phyloP scores from a whole-genome alignment of 2,888 invertebrate species.

The Xanthia togata region DNA sequence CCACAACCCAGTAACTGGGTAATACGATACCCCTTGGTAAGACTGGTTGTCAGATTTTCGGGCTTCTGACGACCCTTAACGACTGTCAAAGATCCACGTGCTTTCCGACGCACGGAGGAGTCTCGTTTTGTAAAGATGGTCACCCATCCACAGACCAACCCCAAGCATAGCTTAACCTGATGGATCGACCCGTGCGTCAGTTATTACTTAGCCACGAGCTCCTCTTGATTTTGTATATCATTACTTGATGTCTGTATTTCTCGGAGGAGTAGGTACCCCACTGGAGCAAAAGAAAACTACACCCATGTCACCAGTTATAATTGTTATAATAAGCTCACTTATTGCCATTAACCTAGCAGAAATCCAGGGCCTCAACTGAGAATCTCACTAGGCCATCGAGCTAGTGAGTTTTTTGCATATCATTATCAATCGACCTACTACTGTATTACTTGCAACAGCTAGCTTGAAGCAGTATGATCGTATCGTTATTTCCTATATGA shows the following conservation, averaged over 20 bases:
- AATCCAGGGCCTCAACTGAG: not conserved
- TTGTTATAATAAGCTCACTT: not conserved
- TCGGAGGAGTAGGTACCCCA: not conserved
- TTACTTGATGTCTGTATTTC: not conserved
- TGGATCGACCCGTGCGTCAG: no score
- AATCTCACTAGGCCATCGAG: not conserved
- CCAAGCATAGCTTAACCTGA: no score
- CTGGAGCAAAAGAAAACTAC: not conserved
- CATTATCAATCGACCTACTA: constrained; percentile 1
- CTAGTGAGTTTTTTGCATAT: constrained; percentile 7
- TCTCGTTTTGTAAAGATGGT: no score
- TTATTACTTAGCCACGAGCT: no score
- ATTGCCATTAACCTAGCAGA: not conserved
- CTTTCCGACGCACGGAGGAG: no score
- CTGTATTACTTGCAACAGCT: not conserved
- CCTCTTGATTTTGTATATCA: not conserved
- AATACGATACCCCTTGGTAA: no score
- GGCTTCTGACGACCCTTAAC: no score
- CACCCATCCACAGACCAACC: no score
- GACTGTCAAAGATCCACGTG: no score
- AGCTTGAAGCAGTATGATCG: constrained; percentile 9
- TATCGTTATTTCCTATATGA: constrained; percentile 11
- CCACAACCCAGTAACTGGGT: no score
- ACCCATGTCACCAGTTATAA: not conserved
- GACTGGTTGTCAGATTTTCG: no score